Percentiles rank a stretch among this genome's conserved stretches.
Evolutionary conservation across 2,888 invertebrate species (phyloP).

Genomic region (Limnephilus marmoratus): DNA sequence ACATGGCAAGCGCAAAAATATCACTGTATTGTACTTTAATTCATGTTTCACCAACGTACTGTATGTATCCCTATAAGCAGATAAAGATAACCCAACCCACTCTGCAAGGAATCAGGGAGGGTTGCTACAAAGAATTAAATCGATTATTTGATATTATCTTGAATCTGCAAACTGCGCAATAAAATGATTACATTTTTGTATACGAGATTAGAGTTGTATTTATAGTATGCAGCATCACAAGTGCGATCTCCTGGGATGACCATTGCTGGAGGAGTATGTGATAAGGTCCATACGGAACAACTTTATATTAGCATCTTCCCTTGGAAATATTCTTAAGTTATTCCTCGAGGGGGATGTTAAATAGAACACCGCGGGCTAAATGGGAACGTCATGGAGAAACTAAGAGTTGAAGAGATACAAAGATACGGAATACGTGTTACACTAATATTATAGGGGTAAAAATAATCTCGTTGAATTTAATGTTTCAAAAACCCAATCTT

Average conservation of each 20-base stretch:
- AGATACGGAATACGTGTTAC: not conserved
- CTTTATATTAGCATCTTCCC: not conserved
- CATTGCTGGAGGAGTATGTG: not conserved
- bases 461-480: too few relatives aligned
- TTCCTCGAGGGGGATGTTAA: constrained; percentile 37
- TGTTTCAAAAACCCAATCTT: too few relatives aligned
- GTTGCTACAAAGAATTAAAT: not conserved
- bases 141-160: not conserved
- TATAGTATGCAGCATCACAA: constrained; percentile 6
- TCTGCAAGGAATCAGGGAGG: not conserved
- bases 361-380: not conserved
- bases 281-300: not conserved
- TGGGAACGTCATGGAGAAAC: not conserved
- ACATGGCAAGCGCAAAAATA: too few relatives aligned
- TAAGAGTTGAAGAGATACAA: not conserved
- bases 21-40: too few relatives aligned
- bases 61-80: not conserved
- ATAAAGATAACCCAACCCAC: not conserved
- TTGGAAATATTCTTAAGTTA: constrained; percentile 15
- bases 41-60: not conserved
- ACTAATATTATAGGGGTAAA: not conserved
- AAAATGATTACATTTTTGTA: not conserved
- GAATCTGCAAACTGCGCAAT: not conserved
- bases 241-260: constrained; percentile 15
- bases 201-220: not conserved